A percentile compares a stretch with the other conserved stretches of the same genome.
Evolutionary conservation across 37 sponge, comb jelly and placozoan genomes (phyloP).

Genomic region (Amphimedon queenslandica): DNA sequence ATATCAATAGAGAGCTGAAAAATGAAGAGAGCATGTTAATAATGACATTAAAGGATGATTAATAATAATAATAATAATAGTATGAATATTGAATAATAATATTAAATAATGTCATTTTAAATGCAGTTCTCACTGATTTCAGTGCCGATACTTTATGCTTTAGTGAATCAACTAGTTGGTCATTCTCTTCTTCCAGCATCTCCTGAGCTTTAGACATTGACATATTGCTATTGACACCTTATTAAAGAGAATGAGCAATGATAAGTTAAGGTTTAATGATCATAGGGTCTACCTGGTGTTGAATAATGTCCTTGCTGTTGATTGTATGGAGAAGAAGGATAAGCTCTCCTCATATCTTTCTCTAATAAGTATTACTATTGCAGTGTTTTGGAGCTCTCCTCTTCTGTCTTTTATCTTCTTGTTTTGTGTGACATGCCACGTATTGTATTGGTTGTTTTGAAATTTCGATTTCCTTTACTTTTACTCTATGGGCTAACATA

Average conservation of each 20-base stretch:
- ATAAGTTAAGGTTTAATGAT: background rate
- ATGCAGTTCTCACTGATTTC: conserved; percentile 70
- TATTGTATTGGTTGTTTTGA: no score
- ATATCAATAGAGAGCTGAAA: conserved; percentile 78
- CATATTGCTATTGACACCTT: no score
- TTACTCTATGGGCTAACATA: no score
- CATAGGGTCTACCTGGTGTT: background rate
- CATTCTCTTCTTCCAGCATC: conserved; percentile 76
- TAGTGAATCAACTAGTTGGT: conserved; percentile 59
- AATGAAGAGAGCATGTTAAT: background rate
- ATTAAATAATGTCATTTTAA: no score
- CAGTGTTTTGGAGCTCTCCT: no score
- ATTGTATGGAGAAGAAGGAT: background rate
- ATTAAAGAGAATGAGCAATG: no score
- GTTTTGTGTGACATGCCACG: no score
- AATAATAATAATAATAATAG: no score
- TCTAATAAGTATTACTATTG: no score
- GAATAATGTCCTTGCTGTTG: background rate
- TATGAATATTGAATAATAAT: no score
- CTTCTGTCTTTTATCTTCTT: no score
- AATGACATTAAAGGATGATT: background rate
- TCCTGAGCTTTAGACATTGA: conserved; percentile 44
- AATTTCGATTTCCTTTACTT: no score
- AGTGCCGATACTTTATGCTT: conserved; percentile 59
- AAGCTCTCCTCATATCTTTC: background rate